Conservation (phyloP, 2,888 invertebrate genomes). For the Neoaliturus tenellus region DNA sequence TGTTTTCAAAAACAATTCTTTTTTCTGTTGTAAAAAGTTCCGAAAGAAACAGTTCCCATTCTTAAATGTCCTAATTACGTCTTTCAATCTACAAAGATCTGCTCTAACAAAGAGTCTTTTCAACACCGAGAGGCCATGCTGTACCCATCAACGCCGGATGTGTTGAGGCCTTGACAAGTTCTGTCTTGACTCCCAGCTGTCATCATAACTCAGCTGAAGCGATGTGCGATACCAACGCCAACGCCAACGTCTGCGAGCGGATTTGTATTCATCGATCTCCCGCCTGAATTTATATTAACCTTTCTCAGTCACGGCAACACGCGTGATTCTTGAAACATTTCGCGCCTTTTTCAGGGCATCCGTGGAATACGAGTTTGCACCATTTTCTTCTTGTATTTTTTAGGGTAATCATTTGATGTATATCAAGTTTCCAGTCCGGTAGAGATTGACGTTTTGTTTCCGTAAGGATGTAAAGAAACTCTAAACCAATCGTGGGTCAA, state of each 20-base stretch:
- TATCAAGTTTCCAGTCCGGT: too few relatives aligned
- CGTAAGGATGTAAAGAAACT: too few relatives aligned
- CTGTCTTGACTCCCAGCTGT: not conserved
- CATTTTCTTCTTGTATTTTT: not conserved
- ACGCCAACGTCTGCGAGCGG: not conserved
- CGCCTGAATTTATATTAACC: constrained; percentile 5
- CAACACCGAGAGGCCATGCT: too few relatives aligned
- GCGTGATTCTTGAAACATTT: not conserved
- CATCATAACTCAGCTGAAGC: not conserved
- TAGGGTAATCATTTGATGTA: too few relatives aligned
- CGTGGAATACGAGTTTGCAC: not conserved
- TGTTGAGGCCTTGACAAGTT: not conserved
- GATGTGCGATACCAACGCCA: not conserved
- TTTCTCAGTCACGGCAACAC: not conserved
- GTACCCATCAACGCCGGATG: not conserved
- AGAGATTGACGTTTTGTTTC: too few relatives aligned
- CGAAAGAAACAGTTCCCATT: too few relatives aligned
- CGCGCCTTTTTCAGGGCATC: not conserved
- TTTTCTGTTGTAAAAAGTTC: too few relatives aligned
- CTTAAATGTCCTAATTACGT: too few relatives aligned
- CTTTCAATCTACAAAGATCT: too few relatives aligned
- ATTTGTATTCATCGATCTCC: not conserved
- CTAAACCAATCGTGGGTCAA: too few relatives aligned
- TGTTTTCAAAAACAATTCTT: too few relatives aligned
- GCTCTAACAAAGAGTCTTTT: too few relatives aligned